These are phyloP conservation scores for Reinhardtius hippoglossoides DNA, from an alignment of 2,113 vertebrate genomes.

Conservation along the genomic window DNA sequence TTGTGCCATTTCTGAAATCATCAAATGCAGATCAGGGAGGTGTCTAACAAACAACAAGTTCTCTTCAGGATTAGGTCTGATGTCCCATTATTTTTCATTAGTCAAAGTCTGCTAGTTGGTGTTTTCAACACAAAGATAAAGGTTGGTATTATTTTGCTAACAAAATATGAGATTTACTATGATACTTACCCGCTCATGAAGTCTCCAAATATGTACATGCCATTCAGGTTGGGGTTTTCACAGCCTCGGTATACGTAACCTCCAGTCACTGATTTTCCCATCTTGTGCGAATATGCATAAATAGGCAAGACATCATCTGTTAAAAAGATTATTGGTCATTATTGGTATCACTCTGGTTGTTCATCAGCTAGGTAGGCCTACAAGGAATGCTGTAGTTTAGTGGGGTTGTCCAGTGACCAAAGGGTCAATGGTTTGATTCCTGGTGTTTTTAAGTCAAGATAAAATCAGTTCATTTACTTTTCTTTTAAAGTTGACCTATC, in stretches of 20 bases:
- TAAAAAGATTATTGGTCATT: not conserved
- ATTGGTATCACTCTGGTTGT: not conserved
- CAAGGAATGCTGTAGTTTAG: not conserved
- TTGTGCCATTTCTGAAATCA: not conserved
- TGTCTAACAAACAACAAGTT: not conserved
- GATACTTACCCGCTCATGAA: constrained; percentile 99
- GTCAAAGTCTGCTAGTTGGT: not conserved
- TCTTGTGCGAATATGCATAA: constrained; percentile 93
- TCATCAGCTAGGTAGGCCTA: not conserved
- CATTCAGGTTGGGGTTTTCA: constrained; percentile 93
- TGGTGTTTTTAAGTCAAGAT: too few relatives aligned
- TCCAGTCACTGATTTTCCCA: constrained; percentile 95
- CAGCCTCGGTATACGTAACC: constrained; percentile 95
- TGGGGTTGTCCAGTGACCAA: not conserved
- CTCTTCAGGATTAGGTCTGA: not conserved
- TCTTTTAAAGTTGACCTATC: too few relatives aligned
- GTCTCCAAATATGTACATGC: constrained; percentile 97
- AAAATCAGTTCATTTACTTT: too few relatives aligned
- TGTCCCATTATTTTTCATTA: not conserved
- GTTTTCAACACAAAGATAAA: not conserved
- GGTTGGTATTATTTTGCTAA: not conserved
- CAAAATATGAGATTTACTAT: not conserved
- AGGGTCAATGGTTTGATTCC: not conserved
- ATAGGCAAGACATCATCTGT: constrained; percentile 94
- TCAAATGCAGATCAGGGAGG: not conserved